Evolutionary conservation across 2,113 vertebrate species (phyloP), one percentile per base, ranked within the genome.

Genomic region (Carollia perspicillata): DNA sequence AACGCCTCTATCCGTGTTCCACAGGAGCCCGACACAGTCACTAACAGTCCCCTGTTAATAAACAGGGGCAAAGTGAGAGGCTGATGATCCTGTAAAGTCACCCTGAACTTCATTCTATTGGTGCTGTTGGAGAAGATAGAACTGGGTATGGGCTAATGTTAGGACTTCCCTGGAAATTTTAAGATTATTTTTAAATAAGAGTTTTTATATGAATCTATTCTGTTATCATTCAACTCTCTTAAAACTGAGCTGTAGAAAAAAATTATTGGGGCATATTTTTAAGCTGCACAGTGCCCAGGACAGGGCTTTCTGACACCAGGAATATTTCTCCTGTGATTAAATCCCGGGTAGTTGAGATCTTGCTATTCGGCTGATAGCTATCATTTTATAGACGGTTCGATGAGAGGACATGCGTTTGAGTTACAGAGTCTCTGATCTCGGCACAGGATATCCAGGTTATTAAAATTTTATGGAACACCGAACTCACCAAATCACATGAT

Each of bases 301-400:
- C 13, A 68, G 33, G 83, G 68, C 28, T 71, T 85, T 83, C 28
- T 80, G 65, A 51, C 37, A 63, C 77, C 26, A 92, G 60, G 17
- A 75, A 87, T 66, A 81, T 72, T 93, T 44, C 47, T 96, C 30
- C 80, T 91, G 30, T 83, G 55, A 7, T 66, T 75, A 28, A 69
- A 93, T 95, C 97, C 75, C 90, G 11, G 23, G 63, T 94, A 40
- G 72, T 77, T 84, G 42, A 89, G 51, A 93, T 79, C 74, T 95
- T 87, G n/a, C 23, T 84, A 5, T 44, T 93, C 37, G 35, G 40
- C 51, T 83, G 68, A 40, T 93, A 18, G 28, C 4, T 83, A 5
- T 60, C 28, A 72, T 87, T 88, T 87, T 28, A 53, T 55, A 92
- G 53, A n/a, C 33, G 9, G 28, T 86, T 91, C 14, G 20, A 35